These are phyloP conservation scores for Pollenia angustigena DNA, from an alignment of 2,888 invertebrate species.

Conservation along the genomic window DNA sequence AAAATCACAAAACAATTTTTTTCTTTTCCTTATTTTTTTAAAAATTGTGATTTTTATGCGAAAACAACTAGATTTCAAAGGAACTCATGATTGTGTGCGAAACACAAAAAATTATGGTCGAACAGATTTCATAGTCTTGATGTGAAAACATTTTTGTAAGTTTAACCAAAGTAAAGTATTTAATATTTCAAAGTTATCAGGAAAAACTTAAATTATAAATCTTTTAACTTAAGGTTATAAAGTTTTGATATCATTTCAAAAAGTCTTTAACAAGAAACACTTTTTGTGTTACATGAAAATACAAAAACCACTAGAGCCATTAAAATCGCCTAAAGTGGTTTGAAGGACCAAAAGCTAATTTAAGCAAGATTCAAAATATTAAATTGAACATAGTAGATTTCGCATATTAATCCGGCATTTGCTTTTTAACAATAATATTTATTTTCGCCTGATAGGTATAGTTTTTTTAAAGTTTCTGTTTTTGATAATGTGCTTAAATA, in stretches of 20 bases:
- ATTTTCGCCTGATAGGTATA: no score
- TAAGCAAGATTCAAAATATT: no score
- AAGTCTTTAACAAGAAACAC: no score
- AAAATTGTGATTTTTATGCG: conserved; percentile 61
- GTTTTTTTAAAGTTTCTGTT: no score
- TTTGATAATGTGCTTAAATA: no score
- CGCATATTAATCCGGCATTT: no score
- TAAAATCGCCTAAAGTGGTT: not conserved
- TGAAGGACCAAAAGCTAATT: not conserved
- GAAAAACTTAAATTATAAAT: not conserved
- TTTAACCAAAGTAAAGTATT: conserved; percentile 3
- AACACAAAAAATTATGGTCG: not conserved
- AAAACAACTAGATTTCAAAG: conserved; percentile 59
- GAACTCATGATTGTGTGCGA: conserved; percentile 20
- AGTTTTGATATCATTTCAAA: not conserved
- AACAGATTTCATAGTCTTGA: conserved; percentile 22
- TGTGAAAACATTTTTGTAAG: not conserved
- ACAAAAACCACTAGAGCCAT: no score
- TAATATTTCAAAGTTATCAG: not conserved
- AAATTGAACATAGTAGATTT: no score
- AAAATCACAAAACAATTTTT: not conserved
- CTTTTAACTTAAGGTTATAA: not conserved
- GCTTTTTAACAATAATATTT: no score
- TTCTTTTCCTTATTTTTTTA: not conserved
- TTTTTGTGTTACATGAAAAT: no score